Evolutionary conservation across 2,888 invertebrate species (phyloP), one percentile per base, ranked within the genome.

Genomic region (Ischnura elegans): DNA sequence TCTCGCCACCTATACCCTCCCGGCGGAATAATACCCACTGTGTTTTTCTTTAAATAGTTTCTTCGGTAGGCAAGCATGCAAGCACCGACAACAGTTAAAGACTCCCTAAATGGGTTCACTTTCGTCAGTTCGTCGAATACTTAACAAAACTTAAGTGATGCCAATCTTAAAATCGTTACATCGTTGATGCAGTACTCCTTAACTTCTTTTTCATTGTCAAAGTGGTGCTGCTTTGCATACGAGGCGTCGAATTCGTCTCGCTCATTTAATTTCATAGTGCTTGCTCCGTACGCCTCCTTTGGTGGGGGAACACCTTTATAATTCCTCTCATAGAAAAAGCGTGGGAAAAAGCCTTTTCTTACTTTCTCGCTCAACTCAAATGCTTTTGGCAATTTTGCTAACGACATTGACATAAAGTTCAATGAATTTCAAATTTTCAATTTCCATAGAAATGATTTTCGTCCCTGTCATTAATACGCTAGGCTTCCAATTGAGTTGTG

Each of bases 11-110:
- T 93, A 93, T 95, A 95, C 1, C 95, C 95, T 4, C 87, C 93
- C 8, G 87, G 93, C 0, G 95, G 95, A 25, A 95, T 94, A 6
- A 95, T 94, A 10, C 95, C 95, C 42, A 95, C 95, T 0, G 94
- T 95, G 10, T 95, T 90, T 8, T 94, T 61, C 94, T 95, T 94
- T 21, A 95, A 93, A 94, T 95, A 95, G 29, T 95, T 95, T 55
- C 94, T 94, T 61, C 94, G 0, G 76, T 76, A 94, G 4, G 90
- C 66, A 43, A 85, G 19, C n/a, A 85, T 95, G 93, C 95, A 95
- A 10, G 95, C 95, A 47, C 42, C 36, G 3, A 21, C 42, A n/a
- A 86, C 43, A 0, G 19, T 86, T 6, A 86, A 3, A 0, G 43
- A 21, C 25, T 86, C 85, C 25, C 45, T 43, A 1, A 86, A 86